Percentiles rank a stretch among this genome's conserved stretches.
These are phyloP conservation scores for Thunnus albacares DNA, from an alignment of 2,797 vertebrate genomes.

Conservation along the genomic window DNA sequence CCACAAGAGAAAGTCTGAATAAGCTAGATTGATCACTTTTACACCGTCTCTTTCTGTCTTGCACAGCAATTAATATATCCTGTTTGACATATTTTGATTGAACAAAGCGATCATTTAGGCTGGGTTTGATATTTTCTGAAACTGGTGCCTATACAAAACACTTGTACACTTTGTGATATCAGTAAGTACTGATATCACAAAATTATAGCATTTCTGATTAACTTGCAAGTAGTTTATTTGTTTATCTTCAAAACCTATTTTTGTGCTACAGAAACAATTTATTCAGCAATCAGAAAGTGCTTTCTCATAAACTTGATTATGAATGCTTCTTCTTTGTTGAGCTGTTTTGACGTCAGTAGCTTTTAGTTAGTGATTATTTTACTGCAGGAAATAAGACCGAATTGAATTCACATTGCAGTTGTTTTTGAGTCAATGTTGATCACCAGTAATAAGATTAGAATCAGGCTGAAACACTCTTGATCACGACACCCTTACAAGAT, in stretches of 20 bases:
- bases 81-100: neutral
- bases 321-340: neutral
- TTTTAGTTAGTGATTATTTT: constrained; percentile 7
- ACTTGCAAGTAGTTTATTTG: too few species aligned
- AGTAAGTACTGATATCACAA: neutral
- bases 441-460: neutral
- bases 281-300: too few species aligned
- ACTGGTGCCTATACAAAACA: too few species aligned
- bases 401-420: neutral
- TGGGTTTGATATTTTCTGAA: too few species aligned
- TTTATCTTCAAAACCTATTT: neutral
- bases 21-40: neutral
- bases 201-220: too few species aligned
- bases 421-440: neutral
- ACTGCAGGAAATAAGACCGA: neutral
- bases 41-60: neutral
- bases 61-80: too few species aligned
- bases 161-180: too few species aligned
- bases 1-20: neutral
- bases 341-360: constrained; percentile 15
- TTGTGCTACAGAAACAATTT: too few species aligned
- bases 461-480: neutral
- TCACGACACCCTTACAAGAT: neutral
- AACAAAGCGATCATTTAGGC: too few species aligned
- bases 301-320: neutral